Percentiles rank a stretch among this genome's conserved stretches.
phyloP scores from a whole-genome alignment of 2,113 vertebrate genomes.

The Acrocephalus arundinaceus region DNA sequence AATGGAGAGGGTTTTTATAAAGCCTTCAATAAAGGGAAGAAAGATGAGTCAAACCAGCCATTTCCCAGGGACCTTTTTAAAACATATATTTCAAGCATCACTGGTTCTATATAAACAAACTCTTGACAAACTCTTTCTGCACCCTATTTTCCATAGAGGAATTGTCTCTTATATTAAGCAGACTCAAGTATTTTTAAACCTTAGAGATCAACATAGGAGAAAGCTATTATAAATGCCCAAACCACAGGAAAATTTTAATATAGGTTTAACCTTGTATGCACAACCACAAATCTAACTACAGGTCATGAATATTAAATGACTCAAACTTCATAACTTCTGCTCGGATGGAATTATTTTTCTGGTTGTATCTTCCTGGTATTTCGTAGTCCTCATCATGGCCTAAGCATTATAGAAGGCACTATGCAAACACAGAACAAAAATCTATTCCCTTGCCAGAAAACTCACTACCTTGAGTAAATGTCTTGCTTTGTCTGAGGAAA shows the following conservation, averaged over 20 bases:
- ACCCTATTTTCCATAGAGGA: not conserved
- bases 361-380: not conserved
- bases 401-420: not conserved
- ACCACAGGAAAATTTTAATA: not conserved
- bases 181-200: not conserved
- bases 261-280: not conserved
- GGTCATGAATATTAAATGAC: not conserved
- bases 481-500: not conserved
- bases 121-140: not conserved
- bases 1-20: not conserved
- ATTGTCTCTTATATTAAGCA: not conserved
- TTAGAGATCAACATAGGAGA: not conserved
- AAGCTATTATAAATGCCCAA: not conserved
- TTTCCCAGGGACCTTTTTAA: not conserved
- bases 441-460: not conserved
- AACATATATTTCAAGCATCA: not conserved
- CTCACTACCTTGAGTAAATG: not conserved
- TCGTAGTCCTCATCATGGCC: not conserved
- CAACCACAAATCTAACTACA: not conserved
- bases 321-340: not conserved
- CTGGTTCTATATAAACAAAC: not conserved
- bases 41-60: not conserved
- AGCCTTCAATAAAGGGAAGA: not conserved
- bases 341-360: not conserved
- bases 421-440: not conserved